Percentiles rank a stretch among this genome's conserved stretches.
Evolutionary conservation across 2,797 vertebrate genomes (phyloP).

Genomic region (Sebastes baramenuke): DNA sequence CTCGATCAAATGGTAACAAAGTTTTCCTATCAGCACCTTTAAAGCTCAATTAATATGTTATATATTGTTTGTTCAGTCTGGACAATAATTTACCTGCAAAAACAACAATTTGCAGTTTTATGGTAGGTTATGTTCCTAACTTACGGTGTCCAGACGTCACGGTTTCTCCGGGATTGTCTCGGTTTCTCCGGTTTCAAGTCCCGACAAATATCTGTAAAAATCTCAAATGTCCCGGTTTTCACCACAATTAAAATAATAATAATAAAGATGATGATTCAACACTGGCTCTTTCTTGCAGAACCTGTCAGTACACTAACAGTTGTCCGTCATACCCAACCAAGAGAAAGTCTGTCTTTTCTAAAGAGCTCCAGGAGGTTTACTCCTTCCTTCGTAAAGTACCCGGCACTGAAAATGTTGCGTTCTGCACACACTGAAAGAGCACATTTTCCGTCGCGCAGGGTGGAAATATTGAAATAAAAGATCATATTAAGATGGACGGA

Average conservation of each 20-base stretch:
- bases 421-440: too few species aligned
- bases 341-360: rapidly evolving
- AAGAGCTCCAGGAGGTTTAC: too few species aligned
- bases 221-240: neutral
- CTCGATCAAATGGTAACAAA: neutral
- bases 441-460: too few species aligned
- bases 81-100: neutral
- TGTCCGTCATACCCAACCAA: too few species aligned
- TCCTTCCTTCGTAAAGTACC: too few species aligned
- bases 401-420: too few species aligned
- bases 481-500: neutral
- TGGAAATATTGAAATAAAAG: neutral
- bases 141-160: neutral
- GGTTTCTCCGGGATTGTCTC: neutral
- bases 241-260: neutral
- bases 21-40: neutral
- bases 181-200: neutral
- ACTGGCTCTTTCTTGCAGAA: neutral
- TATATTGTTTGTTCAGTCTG: neutral
- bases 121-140: neutral
- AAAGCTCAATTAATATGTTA: neutral
- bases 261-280: neutral
- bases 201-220: neutral
- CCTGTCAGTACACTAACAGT: too few species aligned
- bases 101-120: neutral